Conservation (phyloP, 2,113 vertebrate genomes). For the Nesoenas mayeri region DNA sequence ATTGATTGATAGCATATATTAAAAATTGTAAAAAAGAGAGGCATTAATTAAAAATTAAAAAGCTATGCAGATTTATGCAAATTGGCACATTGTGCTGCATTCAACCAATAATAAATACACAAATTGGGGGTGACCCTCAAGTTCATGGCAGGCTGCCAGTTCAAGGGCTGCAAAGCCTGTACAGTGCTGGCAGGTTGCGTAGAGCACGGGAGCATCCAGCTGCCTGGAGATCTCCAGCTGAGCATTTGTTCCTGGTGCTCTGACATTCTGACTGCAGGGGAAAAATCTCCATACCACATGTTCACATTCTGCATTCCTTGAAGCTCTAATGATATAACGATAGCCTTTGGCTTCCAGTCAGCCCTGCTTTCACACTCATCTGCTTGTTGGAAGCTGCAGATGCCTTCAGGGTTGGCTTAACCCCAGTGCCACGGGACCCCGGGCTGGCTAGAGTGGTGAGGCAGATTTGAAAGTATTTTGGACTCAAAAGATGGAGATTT, state of each 20-base stretch:
- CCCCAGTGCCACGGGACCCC: not conserved
- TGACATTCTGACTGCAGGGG: not conserved
- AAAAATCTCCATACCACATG: not conserved
- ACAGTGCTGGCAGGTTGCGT: not conserved
- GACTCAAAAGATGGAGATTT: not conserved
- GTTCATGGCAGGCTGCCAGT: not conserved
- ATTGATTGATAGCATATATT: not conserved
- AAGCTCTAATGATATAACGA: not conserved
- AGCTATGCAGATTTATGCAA: not conserved
- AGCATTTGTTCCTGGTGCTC: not conserved
- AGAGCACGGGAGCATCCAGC: not conserved
- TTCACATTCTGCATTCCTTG: not conserved
- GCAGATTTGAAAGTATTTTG: not conserved
- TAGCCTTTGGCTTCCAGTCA: not conserved
- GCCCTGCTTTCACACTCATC: not conserved
- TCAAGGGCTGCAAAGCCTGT: not conserved
- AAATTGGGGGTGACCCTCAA: not conserved
- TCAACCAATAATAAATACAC: not conserved
- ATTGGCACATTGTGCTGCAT: not conserved
- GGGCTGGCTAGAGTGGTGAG: not conserved
- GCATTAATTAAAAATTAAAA: not conserved
- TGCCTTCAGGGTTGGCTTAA: not conserved
- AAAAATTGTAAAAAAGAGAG: not conserved
- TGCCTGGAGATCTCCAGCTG: not conserved
- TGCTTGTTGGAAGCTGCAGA: not conserved